Conservation (phyloP, 2,888 invertebrate genomes). For the Carterocephalus palaemon region DNA sequence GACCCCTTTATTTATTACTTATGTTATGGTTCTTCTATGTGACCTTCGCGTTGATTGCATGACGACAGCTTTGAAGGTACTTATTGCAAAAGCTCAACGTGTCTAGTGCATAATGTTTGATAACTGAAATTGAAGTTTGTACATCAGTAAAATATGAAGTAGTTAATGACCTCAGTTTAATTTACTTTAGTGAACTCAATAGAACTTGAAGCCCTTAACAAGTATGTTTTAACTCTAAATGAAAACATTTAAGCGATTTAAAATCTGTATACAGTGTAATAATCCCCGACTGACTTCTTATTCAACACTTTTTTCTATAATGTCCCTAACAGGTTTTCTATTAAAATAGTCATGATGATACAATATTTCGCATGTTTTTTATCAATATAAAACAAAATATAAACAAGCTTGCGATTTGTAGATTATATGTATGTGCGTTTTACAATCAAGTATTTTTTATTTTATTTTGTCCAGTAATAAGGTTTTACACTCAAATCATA, state of each 20-base stretch:
- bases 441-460: too few species aligned
- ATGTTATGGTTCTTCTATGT: too few species aligned
- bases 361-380: too few species aligned
- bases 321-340: conserved; percentile 33
- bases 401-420: too few species aligned
- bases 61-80: conserved; percentile 39
- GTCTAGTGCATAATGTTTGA: conserved; percentile 37
- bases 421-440: too few species aligned
- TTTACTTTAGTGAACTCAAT: too few species aligned
- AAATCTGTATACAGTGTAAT: neutral
- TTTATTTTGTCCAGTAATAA: too few species aligned
- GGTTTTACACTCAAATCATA: too few species aligned
- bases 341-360: conserved; percentile 35
- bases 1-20: conserved; percentile 23
- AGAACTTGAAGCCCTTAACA: too few species aligned
- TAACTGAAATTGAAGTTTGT: conserved; percentile 36
- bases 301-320: conserved; percentile 24
- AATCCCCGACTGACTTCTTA: conserved; percentile 1
- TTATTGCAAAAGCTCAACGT: conserved; percentile 43
- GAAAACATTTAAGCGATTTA: conserved; percentile 2
- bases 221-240: too few species aligned
- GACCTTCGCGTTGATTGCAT: conserved; percentile 43
- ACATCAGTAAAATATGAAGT: conserved; percentile 35
- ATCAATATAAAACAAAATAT: too few species aligned
- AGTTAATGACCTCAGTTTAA: conserved; percentile 28